A percentile compares a stretch with the other conserved stretches of the same genome.
Evolutionary conservation across 1,140 invertebrate genomes (phyloP).

Genomic region (Theocolax elegans): DNA sequence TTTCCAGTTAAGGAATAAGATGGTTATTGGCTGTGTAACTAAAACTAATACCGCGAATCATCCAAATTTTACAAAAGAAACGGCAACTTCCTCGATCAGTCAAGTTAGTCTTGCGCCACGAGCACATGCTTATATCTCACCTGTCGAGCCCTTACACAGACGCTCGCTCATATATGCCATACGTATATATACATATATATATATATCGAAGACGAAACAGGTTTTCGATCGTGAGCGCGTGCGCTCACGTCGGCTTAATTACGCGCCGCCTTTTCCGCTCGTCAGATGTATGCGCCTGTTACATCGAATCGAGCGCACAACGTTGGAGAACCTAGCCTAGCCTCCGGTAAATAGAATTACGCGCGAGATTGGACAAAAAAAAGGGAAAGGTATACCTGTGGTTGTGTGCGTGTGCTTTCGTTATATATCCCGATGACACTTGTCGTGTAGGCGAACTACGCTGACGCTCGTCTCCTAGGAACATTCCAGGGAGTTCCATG

Average conservation of each 20-base stretch:
- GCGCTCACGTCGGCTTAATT: conserved; percentile 20
- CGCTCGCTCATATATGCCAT: not conserved
- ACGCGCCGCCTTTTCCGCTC: not conserved
- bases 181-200: no score
- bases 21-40: no score
- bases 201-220: no score
- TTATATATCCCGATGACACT: not conserved
- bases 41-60: no score
- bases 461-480: no score
- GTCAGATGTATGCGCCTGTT: not conserved
- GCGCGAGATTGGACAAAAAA: not conserved
- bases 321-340: not conserved
- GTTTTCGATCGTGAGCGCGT: conserved; percentile 5
- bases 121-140: no score
- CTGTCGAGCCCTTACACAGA: not conserved
- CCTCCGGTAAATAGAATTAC: conserved; percentile 8
- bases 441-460: no score
- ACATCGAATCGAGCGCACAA: not conserved
- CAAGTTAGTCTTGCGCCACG: no score
- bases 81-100: no score
- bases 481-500: no score
- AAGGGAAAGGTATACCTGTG: not conserved
- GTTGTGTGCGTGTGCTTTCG: not conserved
- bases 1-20: no score
- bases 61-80: no score